Percentiles rank a stretch among this genome's conserved stretches.
Evolutionary conservation across 2,888 invertebrate species (phyloP).

Genomic region (Timema cristinae): DNA sequence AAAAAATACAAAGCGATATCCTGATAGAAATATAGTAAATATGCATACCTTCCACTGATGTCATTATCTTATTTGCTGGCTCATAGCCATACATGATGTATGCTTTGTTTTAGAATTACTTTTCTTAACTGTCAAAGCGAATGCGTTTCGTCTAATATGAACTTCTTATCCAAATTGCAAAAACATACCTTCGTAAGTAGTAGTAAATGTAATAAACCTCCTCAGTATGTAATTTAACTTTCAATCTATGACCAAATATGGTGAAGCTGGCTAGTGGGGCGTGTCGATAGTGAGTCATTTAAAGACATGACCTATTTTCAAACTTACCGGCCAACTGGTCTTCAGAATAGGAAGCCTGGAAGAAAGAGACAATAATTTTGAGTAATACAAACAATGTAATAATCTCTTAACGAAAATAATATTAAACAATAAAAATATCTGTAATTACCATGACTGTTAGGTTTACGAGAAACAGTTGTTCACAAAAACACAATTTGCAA

Average conservation of each 20-base stretch:
- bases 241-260: constrained; percentile 40
- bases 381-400: constrained; percentile 1
- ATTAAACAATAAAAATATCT: neutral
- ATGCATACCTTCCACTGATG: constrained; percentile 68
- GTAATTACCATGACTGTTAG: constrained; percentile 23
- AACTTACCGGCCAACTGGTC: constrained; percentile 89
- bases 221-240: constrained; percentile 32
- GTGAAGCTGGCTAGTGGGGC: constrained; percentile 40
- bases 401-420: constrained; percentile 8
- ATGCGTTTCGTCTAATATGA: no score
- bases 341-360: constrained; percentile 82
- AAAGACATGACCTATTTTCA: constrained; percentile 47
- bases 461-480: neutral
- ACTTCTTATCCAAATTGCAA: no score
- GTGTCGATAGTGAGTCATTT: constrained; percentile 36
- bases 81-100: constrained; percentile 67
- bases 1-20: no score
- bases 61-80: constrained; percentile 65
- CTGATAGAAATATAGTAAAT: no score
- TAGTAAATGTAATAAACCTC: constrained; percentile 11
- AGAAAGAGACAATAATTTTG: constrained; percentile 37
- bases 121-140: no score
- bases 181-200: neutral
- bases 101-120: no score
- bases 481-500: no score